phyloP scores from a whole-genome alignment of 2,888 invertebrate genomes.

The Drosophila cracens region DNA sequence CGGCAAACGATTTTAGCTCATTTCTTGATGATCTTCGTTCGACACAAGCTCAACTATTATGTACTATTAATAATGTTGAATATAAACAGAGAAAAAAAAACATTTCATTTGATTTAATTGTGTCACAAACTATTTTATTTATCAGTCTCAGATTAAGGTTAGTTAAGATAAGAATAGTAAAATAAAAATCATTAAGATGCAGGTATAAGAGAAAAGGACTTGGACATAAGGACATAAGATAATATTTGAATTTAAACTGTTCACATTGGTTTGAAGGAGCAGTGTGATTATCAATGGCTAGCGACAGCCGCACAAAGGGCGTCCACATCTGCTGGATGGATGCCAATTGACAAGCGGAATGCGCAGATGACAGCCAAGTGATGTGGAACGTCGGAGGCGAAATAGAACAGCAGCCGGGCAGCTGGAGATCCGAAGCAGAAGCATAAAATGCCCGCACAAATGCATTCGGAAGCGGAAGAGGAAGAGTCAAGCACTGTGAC shows the following conservation, averaged over 20 bases:
- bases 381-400: not conserved
- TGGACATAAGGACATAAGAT: too few species aligned
- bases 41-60: not conserved
- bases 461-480: slow-evolving; percentile 57
- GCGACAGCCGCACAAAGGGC: slow-evolving; percentile 13
- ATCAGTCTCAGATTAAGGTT: not conserved
- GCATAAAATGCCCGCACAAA: slow-evolving; percentile 48
- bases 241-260: not conserved
- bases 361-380: slow-evolving; percentile 19
- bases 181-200: not conserved
- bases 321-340: slow-evolving; percentile 33
- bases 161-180: not conserved
- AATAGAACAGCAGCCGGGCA: not conserved
- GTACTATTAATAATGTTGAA: not conserved
- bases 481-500: slow-evolving; percentile 39
- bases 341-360: slow-evolving; percentile 41
- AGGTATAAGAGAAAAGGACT: not conserved
- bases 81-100: not conserved
- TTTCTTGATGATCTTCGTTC: not conserved
- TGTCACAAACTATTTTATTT: not conserved
- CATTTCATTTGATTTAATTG: not conserved
- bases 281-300: not conserved
- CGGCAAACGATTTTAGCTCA: slow-evolving; percentile 3
- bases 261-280: not conserved
- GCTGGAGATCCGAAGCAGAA: not conserved